Evolutionary conservation across 2,113 vertebrate genomes (phyloP), one percentile per base, ranked within the genome.

Genomic region (Labrus mixtus): DNA sequence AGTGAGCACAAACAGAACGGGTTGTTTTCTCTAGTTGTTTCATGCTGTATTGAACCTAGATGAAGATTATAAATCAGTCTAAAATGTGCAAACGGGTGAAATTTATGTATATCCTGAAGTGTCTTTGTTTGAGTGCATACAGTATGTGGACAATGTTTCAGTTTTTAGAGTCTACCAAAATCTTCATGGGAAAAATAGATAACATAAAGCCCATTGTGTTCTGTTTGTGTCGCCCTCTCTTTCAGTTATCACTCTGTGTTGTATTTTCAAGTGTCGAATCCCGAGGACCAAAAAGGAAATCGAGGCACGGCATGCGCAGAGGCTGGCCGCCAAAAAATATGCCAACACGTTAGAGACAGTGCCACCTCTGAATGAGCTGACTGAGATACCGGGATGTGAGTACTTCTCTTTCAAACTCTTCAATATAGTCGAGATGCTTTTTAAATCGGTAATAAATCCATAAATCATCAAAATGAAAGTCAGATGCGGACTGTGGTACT

Each of bases 261-360:
- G 98, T 55, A 96, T 99, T 87, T 99, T 99, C 94, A 99, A 99
- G 89, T 99, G 98, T 71, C 97, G 98, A 0, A 97, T 99, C 51
- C 98, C 98, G 0, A 93, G 98, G 20, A 99, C 98, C 2, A 96
- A 94, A 90, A 99, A 99, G 83, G 97, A 99, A 93, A 99, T 99
- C 0, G 98, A 99, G 72, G 98, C 97, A 0, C 94, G 98, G 0
- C 94, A 96, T 0, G 94, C 93, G 0, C 97, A 98, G 76, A 93
- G 97, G 8, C 91, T 92, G 73, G 98, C 97, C 0, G 97, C 97
- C 73, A 99, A 99, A 82, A 95, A 85, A 12, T 99, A 99, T 0
- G 97, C 97, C 0, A 95, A 99, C 93, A 98, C 97, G 0, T 92
- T 99, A 81, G 98, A 99, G 64, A 96, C 95, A 0, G 98, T 99